These are phyloP conservation scores for Lepus townsendii DNA, from an alignment of 2,797 vertebrate genomes.

Conservation along the genomic window DNA sequence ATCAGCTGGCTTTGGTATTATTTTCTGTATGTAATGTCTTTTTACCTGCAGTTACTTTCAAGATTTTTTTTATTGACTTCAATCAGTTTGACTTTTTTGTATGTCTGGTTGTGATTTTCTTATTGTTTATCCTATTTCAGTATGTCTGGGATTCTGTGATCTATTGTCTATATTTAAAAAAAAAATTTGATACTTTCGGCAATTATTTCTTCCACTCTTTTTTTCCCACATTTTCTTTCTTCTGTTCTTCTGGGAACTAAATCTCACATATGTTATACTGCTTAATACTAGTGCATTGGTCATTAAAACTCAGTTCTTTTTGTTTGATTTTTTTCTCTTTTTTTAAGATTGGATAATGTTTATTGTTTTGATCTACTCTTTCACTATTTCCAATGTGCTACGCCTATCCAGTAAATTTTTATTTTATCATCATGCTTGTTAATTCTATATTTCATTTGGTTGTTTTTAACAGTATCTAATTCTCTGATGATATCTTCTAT, in stretches of 20 bases:
- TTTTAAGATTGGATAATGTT: slow-evolving; percentile 27
- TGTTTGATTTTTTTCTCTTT: background rate
- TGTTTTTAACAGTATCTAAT: background rate
- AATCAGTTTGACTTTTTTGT: background rate
- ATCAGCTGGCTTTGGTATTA: background rate
- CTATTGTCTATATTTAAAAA: background rate
- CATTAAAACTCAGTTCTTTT: background rate
- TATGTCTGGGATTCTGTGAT: background rate
- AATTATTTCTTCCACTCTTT: background rate
- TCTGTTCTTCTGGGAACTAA: background rate
- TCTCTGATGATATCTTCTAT: background rate
- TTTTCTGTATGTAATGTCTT: background rate
- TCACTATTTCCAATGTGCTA: background rate
- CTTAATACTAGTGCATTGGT: background rate
- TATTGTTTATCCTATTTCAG: background rate
- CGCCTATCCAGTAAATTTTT: background rate
- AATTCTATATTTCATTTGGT: background rate
- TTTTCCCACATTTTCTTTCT: background rate
- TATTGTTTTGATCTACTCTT: background rate
- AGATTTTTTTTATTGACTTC: slow-evolving; percentile 19
- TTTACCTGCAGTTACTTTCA: background rate
- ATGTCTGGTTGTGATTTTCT: background rate
- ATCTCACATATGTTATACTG: background rate
- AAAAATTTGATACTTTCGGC: slow-evolving; percentile 6
- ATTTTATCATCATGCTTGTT: background rate